Evolutionary conservation across 2,888 invertebrate genomes (phyloP), one percentile per base, ranked within the genome.

Genomic region (Nomada fabriciana): DNA sequence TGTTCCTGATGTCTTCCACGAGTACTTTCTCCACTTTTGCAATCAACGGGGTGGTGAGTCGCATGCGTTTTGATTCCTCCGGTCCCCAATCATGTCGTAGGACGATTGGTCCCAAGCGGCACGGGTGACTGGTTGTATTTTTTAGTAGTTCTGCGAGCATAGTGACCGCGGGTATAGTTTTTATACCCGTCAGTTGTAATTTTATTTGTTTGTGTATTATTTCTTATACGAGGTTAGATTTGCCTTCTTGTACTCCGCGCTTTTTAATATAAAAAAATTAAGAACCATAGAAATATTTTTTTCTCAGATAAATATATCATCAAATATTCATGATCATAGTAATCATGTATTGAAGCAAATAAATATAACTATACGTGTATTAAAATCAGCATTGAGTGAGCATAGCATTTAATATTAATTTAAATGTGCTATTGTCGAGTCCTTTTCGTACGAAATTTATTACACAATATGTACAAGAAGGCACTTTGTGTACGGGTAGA

Each of bases 41-140:
- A 10, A 23, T 13, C 23, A 15, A 4, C 15, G 15, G n/a, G 7
- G 1, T 2, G 7, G 70, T 70, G 57, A 57, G 69, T 69, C 57
- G 69, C 57, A 69, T 69, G 69, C n/a, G 55, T 71, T 59, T 47
- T 7, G n/a, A 4, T 70, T 20, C 71, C 71, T 71, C 77, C 52
- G 42, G 57, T 71, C n/a, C 60, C 25, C 53, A 71, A 63, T 52
- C 71, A 72, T 77, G 71, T n/a, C 71, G 65, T 42, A 71, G 77
- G 77, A 65, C 18, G 71, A 77, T 71, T 42, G 65, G 29, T 77
- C 77, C 65, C 47, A 77, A 71, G 20, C 50, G 71, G 42, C 65
- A 77, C 77, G 71, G 43, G 42, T 59, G 57, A 50, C 50, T 60
- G 72, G 72, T 77, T 77, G 73, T 72, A 72, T 42, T 60, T 36